Evolutionary conservation across 2,888 invertebrate species (phyloP), one percentile per base, ranked within the genome.

Genomic region (Pristionchus japonicus): DNA sequence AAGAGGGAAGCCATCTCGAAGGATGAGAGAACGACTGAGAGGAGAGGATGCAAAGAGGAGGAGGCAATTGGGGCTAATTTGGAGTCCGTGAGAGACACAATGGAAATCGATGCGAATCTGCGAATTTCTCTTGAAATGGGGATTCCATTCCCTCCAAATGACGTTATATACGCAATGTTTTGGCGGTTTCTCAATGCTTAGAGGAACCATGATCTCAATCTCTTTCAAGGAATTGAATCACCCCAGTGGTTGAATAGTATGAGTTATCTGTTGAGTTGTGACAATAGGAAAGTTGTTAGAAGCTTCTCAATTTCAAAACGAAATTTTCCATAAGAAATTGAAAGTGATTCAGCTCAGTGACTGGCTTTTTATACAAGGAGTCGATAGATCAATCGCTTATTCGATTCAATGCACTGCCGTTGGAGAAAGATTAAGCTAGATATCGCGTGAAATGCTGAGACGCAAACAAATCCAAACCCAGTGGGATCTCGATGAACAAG

Each of bases 401-500:
- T n/a, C n/a, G n/a, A n/a, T n/a, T n/a, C n/a, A n/a, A n/a, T n/a
- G n/a, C n/a, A n/a, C n/a, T n/a, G n/a, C n/a, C n/a, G n/a, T n/a
- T n/a, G n/a, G n/a, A n/a, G n/a, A n/a, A n/a, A n/a, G n/a, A n/a
- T n/a, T n/a, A 47, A 13, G 47, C 47, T 6, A 49, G 49, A 49
- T 49, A 49, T 49, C 49, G 49, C 17, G 49, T 49, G 49, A 49
- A 49, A 49, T 49, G 49, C 15, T 15, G 49, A 49, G 11, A 49
- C 9, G 6, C 6, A 47, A 13, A 47, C 15, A 49, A 49, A 49
- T 49, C n/a, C n/a, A n/a, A n/a, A n/a, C 64, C 6, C 64, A 67
- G 67, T 34, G 67, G 67, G 67, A 37, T 34, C 70, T 37, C 70
- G 70, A 70, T 70, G 70, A 34, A 70, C 70, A 70, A 70, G 70